Percentiles rank a stretch among this genome's conserved stretches.
These are phyloP conservation scores for Phoebastria nigripes DNA, from an alignment of 2,797 vertebrate genomes.

Conservation along the genomic window DNA sequence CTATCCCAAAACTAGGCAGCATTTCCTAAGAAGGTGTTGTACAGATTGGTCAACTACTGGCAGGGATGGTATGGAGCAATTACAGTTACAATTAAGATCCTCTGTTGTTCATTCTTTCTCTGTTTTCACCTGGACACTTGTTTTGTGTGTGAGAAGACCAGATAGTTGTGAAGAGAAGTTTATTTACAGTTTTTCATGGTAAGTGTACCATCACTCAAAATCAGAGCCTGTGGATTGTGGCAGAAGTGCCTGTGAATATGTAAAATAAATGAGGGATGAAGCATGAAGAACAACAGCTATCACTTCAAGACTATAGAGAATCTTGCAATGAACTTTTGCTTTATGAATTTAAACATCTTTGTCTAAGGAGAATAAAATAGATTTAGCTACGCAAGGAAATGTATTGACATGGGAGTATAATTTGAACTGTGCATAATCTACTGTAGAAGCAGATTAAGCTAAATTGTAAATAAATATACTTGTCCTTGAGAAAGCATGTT, in stretches of 20 bases:
- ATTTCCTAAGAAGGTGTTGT: not conserved
- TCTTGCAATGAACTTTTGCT: not conserved
- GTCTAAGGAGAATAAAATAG: not conserved
- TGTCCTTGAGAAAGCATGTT: not conserved
- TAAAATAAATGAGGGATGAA: not conserved
- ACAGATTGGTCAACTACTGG: not conserved
- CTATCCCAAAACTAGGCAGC: not conserved
- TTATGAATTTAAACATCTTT: not conserved
- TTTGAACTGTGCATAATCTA: not conserved
- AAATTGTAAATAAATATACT: not conserved
- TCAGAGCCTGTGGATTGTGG: not conserved
- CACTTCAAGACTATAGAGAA: not conserved
- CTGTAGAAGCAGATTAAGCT: not conserved
- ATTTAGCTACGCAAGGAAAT: not conserved
- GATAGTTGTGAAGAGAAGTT: not conserved
- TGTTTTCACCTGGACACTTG: not conserved
- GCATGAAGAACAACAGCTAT: not conserved
- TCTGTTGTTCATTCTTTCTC: not conserved
- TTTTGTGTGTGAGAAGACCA: not conserved
- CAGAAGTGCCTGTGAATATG: not conserved
- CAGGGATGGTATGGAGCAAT: not conserved
- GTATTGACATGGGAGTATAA: not conserved
- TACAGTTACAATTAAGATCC: not conserved
- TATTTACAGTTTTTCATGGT: not conserved
- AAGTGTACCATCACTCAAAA: not conserved